Evolutionary conservation across 1,140 invertebrate species (phyloP).

Genomic region (Pogonomyrmex californicus): DNA sequence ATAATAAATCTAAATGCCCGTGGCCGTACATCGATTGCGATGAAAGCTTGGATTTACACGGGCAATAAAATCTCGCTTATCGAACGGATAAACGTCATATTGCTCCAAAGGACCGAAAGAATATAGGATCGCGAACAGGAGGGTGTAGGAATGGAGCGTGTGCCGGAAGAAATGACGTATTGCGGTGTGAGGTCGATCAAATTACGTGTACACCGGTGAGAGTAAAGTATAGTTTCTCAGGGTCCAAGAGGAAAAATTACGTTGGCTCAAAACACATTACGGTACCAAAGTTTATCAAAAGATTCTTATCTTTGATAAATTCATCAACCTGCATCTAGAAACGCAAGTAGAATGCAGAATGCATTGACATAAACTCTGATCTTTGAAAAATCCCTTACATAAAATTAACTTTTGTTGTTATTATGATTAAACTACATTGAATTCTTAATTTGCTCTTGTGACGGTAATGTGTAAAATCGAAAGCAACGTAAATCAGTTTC

Average conservation of each 20-base stretch:
- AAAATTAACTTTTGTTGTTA: not conserved
- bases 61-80: conserved; percentile 69
- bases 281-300: not conserved
- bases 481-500: conserved; percentile 39
- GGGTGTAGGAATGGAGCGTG: conserved; percentile 41
- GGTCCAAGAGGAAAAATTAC: conserved; percentile 39
- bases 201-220: conserved; percentile 50
- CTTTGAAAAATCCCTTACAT: not conserved
- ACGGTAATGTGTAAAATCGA: conserved; percentile 22
- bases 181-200: conserved; percentile 58
- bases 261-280: conserved; percentile 12
- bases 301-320: conserved; percentile 25
- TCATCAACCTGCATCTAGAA: conserved; percentile 5
- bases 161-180: conserved; percentile 54
- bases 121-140: conserved; percentile 17
- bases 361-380: not conserved
- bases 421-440: not conserved
- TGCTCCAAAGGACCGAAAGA: conserved; percentile 26
- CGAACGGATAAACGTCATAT: conserved; percentile 63
- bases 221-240: conserved; percentile 30
- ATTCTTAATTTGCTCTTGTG: not conserved
- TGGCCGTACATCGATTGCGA: conserved; percentile 52
- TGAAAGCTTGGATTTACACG: conserved; percentile 61
- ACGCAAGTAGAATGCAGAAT: not conserved
- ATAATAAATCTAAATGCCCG: conserved; percentile 60